Evolutionary conservation across 1,140 invertebrate genomes (phyloP).

Genomic region (Trichoplusia ni): DNA sequence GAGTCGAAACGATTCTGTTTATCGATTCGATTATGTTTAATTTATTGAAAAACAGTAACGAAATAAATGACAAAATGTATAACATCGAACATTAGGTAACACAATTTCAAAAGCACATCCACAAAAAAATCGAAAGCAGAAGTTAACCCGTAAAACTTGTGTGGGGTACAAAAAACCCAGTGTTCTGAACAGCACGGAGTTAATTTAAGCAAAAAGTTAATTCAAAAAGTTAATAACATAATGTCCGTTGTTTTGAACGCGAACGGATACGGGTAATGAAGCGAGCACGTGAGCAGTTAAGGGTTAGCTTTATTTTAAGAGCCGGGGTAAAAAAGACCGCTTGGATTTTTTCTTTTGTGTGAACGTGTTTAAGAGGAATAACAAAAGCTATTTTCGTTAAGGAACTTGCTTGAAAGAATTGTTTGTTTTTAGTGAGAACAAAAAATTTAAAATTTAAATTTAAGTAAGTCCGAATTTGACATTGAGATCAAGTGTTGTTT

Average conservation of each 20-base stretch:
- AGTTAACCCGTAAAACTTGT: slow-evolving; percentile 5
- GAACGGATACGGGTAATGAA: slow-evolving; percentile 33
- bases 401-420: no score
- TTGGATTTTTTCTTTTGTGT: no score
- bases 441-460: no score
- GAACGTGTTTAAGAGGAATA: no score
- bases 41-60: no score
- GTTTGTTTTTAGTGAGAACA: no score
- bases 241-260: slow-evolving; percentile 23
- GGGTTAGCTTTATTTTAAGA: slow-evolving; percentile 7
- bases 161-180: background rate
- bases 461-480: no score
- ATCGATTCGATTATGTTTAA: no score
- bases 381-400: no score
- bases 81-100: background rate
- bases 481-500: no score
- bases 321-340: background rate
- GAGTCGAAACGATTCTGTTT: no score
- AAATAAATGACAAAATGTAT: background rate
- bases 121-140: background rate
- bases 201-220: slow-evolving; percentile 28
- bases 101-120: background rate
- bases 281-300: slow-evolving; percentile 21
- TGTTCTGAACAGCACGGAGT: slow-evolving; percentile 14
- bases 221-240: slow-evolving; percentile 33